These are phyloP conservation scores for Ochropleura plecta DNA, from an alignment of 2,888 invertebrate species.

Conservation along the genomic window DNA sequence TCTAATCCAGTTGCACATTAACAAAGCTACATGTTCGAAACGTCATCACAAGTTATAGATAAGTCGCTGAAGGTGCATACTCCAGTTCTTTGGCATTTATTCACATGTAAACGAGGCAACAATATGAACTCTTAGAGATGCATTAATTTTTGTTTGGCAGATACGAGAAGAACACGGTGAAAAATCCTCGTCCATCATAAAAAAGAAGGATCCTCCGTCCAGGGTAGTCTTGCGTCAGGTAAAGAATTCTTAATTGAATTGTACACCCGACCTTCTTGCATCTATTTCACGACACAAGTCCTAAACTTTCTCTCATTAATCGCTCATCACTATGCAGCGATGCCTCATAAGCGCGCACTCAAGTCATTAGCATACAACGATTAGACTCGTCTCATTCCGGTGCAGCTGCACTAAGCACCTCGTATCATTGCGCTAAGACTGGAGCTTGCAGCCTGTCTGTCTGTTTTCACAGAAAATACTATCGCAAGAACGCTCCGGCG, in stretches of 20 bases:
- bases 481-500: slow-evolving; percentile 49
- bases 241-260: slow-evolving; percentile 4
- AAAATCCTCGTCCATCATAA: background rate
- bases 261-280: background rate
- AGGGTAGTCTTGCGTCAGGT: background rate
- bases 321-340: slow-evolving; percentile 24
- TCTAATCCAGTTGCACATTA: slow-evolving; percentile 7
- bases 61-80: background rate
- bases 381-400: slow-evolving; percentile 25
- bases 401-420: slow-evolving; percentile 26
- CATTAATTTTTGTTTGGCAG: background rate
- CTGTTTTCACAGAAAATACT: slow-evolving; percentile 61
- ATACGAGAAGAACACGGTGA: background rate
- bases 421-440: slow-evolving; percentile 40
- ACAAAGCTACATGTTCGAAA: slow-evolving; percentile 9
- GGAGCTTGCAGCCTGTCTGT: slow-evolving; percentile 44
- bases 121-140: background rate
- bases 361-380: slow-evolving; percentile 36
- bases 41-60: background rate
- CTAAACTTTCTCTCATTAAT: slow-evolving; percentile 20
- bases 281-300: background rate
- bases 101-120: background rate
- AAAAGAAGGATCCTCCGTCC: background rate
- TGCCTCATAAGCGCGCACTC: slow-evolving; percentile 12
- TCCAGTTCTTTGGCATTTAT: slow-evolving; percentile 18